A percentile compares a stretch with the other conserved stretches of the same genome.
Conservation (phyloP, 2,797 vertebrate genomes). For the Catostomus latipinnis region DNA sequence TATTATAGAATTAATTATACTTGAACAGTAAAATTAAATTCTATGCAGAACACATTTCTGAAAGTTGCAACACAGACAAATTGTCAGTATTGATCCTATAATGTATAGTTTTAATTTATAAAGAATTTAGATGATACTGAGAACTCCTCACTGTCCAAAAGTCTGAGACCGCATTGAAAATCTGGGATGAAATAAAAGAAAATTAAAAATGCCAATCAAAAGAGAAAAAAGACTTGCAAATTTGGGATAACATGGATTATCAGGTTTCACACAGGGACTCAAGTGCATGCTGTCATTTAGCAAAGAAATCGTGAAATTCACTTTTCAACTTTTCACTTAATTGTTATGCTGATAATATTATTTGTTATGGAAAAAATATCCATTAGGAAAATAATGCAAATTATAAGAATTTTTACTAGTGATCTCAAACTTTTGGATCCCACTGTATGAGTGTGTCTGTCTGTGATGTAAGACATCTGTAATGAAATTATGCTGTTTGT, state of each 20-base stretch:
- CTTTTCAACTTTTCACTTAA: no score
- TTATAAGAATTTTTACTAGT: not conserved
- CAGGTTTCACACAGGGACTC: no score
- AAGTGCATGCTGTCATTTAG: no score
- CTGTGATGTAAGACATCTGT: not conserved
- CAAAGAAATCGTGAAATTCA: no score
- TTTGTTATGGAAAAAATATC: not conserved
- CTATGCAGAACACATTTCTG: no score
- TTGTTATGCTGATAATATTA: not conserved
- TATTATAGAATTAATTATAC: slow-evolving; percentile 1
- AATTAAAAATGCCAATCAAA: not conserved
- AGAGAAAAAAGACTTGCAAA: not conserved
- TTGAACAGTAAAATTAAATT: not conserved
- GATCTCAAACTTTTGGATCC: not conserved
- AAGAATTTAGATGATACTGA: no score
- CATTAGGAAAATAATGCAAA: no score
- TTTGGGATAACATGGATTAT: no score
- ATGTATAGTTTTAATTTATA: no score
- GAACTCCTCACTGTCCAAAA: not conserved
- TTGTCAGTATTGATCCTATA: no score
- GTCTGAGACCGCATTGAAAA: not conserved
- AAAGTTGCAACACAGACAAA: no score
- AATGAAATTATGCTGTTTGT: slow-evolving; percentile 32
- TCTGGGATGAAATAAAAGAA: not conserved
- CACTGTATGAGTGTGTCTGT: not conserved